These are phyloP conservation scores for Bufo bufo DNA, from an alignment of 2,113 vertebrate species.

Conservation along the genomic window DNA sequence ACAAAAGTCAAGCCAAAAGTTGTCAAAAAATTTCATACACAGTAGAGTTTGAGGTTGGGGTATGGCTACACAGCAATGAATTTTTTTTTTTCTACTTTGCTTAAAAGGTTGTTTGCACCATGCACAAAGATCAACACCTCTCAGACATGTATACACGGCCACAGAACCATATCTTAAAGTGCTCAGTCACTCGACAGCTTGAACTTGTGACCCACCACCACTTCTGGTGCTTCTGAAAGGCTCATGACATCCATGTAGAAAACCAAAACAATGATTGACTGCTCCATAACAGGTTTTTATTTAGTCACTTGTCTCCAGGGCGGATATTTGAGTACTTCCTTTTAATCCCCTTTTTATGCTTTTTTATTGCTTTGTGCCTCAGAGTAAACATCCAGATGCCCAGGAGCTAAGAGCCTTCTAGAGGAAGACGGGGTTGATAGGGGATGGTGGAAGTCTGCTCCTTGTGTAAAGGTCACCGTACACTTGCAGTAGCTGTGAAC, in stretches of 20 bases:
- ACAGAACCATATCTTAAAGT: not conserved
- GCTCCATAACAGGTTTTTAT: constrained; percentile 18
- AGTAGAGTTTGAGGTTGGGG: not conserved
- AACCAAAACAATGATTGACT: constrained; percentile 31
- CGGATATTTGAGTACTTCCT: not conserved
- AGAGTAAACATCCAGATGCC: not conserved
- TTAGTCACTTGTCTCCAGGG: constrained; percentile 27
- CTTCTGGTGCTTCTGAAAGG: not conserved
- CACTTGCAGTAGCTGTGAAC: too few relatives aligned
- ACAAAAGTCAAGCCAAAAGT: not conserved
- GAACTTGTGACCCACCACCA: constrained; percentile 30
- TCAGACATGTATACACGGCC: not conserved
- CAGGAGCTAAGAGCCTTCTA: not conserved
- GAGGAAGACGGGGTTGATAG: not conserved
- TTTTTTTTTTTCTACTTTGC: not conserved
- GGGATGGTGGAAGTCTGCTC: not conserved
- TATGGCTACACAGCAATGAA: not conserved
- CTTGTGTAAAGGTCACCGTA: not conserved
- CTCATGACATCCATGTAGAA: not conserved
- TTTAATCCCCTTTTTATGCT: constrained; percentile 1
- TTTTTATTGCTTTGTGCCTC: constrained; percentile 3
- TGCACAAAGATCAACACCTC: not conserved
- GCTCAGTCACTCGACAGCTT: constrained; percentile 31
- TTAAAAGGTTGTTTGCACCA: not conserved
- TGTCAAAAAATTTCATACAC: not conserved